Evolutionary conservation across 2,888 invertebrate genomes (phyloP), one percentile per base, ranked within the genome.

Genomic region (Lottia gigantea): DNA sequence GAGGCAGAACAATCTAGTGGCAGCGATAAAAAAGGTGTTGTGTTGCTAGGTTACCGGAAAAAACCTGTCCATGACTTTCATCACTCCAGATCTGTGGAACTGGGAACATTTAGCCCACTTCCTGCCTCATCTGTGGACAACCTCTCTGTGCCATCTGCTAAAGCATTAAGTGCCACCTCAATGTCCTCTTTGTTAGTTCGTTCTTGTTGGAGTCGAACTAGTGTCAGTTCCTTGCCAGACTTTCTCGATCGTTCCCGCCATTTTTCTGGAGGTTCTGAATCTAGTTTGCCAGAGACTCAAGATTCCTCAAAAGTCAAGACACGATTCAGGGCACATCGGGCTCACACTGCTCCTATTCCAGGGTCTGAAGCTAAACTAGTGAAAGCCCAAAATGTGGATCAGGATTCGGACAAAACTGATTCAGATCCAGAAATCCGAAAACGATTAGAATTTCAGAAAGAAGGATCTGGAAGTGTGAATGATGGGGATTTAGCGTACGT

Each of bases 201-300:
- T 23, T 73, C 81, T 14, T 80, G 80, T 64, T 82, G 82, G 80
- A 80, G 81, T 64, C 74, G 86, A 63, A 79, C 80, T 67, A 85
- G 83, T 73, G 84, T 85, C 65, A 85, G 84, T 40, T 86, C 87
- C 11, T 77, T 88, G 71, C 88, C 88, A 23, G 88, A 88, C 70
- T 81, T 85, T 46, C 75, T 74, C 19, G 75, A 77, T 65, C 61
- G 65, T 46, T 68, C 67, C 15, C 47, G 45, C 16, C 49, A 61
- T 62, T 47, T 49, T 19, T 64, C 64, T n/a, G 66, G 62, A 45
- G 25, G 46, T 19, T 46, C 62, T 12, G 68, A 63, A 63, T 45
- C 68, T 55, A 23, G 55, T 55, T 55, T 55, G 19, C 55, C 19
- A 55, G 55, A 55, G 19, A 23, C 55, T 55, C 19, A 55, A 23